Evolutionary conservation across 2,888 invertebrate genomes (phyloP).

Genomic region (Drosophila prostipennis): DNA sequence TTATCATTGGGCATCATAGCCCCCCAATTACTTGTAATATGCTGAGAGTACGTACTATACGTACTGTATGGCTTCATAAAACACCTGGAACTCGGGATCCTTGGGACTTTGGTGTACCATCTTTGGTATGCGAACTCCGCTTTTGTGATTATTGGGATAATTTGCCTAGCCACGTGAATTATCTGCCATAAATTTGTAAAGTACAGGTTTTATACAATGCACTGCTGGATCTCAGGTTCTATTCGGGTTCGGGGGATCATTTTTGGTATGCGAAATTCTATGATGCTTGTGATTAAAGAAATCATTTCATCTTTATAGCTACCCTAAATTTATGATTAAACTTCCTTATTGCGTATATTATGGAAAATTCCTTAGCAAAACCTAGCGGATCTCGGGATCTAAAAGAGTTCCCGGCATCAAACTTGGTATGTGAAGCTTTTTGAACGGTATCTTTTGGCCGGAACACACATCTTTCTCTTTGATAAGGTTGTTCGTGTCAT

Average conservation of each 20-base stretch:
- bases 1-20: slow-evolving; percentile 40
- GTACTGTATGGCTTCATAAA: slow-evolving; percentile 1
- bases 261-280: not conserved
- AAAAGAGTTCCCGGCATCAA: not conserved
- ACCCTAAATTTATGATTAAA: not conserved
- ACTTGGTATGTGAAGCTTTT: not conserved
- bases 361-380: not conserved
- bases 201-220: not conserved
- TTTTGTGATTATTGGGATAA: slow-evolving; percentile 3
- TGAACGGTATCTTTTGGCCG: not conserved
- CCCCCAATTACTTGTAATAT: slow-evolving; percentile 45
- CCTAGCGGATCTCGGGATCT: not conserved
- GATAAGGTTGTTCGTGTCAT: slow-evolving; percentile 1
- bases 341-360: not conserved
- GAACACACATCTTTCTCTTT: not conserved
- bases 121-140: not conserved
- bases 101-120: not conserved
- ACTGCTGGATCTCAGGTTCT: not conserved
- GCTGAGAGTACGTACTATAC: not conserved
- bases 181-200: slow-evolving; percentile 3
- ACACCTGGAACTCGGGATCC: slow-evolving; percentile 1
- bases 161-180: not conserved
- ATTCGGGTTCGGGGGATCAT: not conserved
- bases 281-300: not conserved
- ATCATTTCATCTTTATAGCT: not conserved